Evolutionary conservation across 2,888 invertebrate genomes (phyloP), one percentile per base, ranked within the genome.

Genomic region (Cephus sareptanus): DNA sequence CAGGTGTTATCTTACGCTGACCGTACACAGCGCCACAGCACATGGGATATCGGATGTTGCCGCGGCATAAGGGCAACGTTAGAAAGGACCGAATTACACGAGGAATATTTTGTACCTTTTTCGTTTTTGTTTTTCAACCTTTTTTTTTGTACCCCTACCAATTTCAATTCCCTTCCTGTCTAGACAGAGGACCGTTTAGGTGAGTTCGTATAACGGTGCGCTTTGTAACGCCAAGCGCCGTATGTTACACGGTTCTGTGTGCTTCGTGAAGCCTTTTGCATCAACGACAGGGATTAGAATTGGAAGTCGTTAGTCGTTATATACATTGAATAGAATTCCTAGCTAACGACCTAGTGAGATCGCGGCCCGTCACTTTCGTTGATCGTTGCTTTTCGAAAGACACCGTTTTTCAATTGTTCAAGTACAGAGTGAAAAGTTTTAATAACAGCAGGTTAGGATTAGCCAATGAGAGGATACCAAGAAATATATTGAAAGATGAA

Each of bases 11-110:
- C 80, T 88, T 88, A 86, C 86, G 77, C 82, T 81, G 79, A 80
- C 79, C 78, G 78, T 75, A 78, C 77, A 77, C 76, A 78, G 77
- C 77, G 40, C 69, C 69, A 35, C 73, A 40, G 75, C 76, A 71
- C 74, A 75, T 79, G 77, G 76, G 83, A 81, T 89, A 87, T 89
- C 89, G 85, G 81, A 85, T 88, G 89, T 88, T 88, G 79, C 82
- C 82, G 71, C 79, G 83, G 83, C 88, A 87, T 84, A 89, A 89
- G 89, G 88, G 84, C 80, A 82, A 86, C 85, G 86, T 79, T 85
- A 80, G 80, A 77, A 74, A 84, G 85, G 83, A 84, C 87, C 84
- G 81, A 86, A 85, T 88, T 88, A 87, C 88, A 87, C 85, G 70
- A 30, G 85, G 83, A 83, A 87, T 86, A 85, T 81, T 79, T 70